These are phyloP conservation scores for Aptenodytes forsteri DNA, from an alignment of 2,113 vertebrate species.

Conservation along the genomic window DNA sequence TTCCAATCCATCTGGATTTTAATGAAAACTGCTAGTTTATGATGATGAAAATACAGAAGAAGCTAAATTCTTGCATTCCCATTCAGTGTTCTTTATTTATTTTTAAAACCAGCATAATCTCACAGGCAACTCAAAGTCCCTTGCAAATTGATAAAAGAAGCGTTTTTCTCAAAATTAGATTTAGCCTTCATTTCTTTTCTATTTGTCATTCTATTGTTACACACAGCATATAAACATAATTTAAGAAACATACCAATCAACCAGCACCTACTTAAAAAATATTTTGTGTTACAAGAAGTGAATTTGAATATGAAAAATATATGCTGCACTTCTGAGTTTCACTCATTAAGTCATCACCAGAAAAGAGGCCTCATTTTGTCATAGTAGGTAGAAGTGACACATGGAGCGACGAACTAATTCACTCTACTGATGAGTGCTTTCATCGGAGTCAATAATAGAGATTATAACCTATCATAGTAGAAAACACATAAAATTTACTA, in stretches of 20 bases:
- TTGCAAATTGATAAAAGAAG: background rate
- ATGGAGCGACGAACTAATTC: background rate
- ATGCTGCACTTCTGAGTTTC: background rate
- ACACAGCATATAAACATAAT: background rate
- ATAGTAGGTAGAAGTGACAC: background rate
- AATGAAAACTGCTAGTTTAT: background rate
- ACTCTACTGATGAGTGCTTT: background rate
- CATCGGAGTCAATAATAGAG: background rate
- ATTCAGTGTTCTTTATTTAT: background rate
- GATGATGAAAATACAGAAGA: background rate
- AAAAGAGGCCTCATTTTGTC: background rate
- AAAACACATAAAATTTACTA: background rate
- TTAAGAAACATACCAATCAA: background rate
- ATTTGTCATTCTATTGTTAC: background rate
- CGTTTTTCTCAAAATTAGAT: background rate
- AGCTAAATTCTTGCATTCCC: background rate
- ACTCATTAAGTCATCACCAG: background rate
- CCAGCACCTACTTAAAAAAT: background rate
- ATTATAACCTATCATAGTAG: background rate
- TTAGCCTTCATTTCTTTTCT: background rate
- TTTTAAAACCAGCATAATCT: background rate
- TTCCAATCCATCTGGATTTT: background rate
- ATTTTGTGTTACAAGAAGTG: background rate
- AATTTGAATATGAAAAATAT: conserved; percentile 19
- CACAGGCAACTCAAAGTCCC: background rate